These are phyloP conservation scores for Lepidocyrtinus sp. DNA, from an alignment of 2,888 invertebrate genomes.

Conservation along the genomic window DNA sequence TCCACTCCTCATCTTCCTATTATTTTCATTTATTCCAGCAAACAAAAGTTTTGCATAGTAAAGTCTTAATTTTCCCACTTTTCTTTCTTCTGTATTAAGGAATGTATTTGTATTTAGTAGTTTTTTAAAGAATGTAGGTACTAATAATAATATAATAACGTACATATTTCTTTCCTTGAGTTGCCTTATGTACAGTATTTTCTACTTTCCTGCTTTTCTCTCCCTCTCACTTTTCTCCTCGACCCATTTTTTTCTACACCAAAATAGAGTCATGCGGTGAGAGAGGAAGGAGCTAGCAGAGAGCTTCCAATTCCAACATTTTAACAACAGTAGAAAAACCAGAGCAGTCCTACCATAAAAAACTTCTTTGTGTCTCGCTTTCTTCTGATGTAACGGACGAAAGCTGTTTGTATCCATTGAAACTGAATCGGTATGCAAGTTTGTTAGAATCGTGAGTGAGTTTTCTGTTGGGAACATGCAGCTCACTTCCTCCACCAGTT, in stretches of 20 bases:
- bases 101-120: slow-evolving; percentile 13
- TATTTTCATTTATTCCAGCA: slow-evolving; percentile 6
- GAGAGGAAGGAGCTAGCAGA: slow-evolving; percentile 28
- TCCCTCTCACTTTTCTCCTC: slow-evolving; percentile 30
- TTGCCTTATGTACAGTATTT: not conserved
- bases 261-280: not conserved
- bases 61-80: slow-evolving; percentile 11
- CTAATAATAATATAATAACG: slow-evolving; percentile 26
- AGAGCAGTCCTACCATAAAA: not conserved
- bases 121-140: too few relatives aligned
- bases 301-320: not conserved
- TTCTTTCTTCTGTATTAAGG: slow-evolving; percentile 25
- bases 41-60: not conserved
- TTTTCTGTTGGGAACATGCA: not conserved
- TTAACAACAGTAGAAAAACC: not conserved
- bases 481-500: not conserved
- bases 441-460: not conserved
- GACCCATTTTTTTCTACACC: slow-evolving; percentile 52
- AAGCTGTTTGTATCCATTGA: not conserved
- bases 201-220: slow-evolving; percentile 32
- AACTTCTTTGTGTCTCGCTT: not conserved
- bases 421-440: not conserved
- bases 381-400: not conserved
- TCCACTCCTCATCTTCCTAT: not conserved
- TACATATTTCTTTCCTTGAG: slow-evolving; percentile 40